A percentile compares a stretch with the other conserved stretches of the same genome.
These are phyloP conservation scores for Danaus plexippus DNA, from an alignment of 1,140 invertebrate genomes.

Conservation along the genomic window DNA sequence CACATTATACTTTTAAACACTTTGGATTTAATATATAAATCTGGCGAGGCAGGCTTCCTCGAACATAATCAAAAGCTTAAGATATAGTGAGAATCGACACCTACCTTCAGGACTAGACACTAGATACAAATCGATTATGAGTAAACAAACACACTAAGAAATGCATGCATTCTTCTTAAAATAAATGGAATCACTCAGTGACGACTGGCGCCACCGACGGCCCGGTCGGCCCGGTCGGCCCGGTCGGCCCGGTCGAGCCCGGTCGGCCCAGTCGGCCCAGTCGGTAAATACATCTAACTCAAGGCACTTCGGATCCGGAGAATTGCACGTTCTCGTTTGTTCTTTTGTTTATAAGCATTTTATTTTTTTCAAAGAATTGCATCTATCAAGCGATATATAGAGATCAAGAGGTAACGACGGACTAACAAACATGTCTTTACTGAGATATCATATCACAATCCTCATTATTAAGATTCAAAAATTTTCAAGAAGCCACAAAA, in stretches of 20 bases:
- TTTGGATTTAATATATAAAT: slow-evolving; percentile 18
- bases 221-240: too few species aligned
- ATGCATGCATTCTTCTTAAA: slow-evolving; percentile 70
- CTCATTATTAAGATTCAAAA: slow-evolving; percentile 27
- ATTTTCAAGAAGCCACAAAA: slow-evolving; percentile 11
- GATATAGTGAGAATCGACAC: slow-evolving; percentile 59
- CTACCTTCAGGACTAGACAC: slow-evolving; percentile 65
- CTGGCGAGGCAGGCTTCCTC: slow-evolving; percentile 42
- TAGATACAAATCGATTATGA: slow-evolving; percentile 61
- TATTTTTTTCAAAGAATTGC: background rate
- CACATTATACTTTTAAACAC: slow-evolving; percentile 7
- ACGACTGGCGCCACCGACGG: slow-evolving; percentile 51
- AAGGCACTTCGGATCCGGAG: slow-evolving; percentile 20
- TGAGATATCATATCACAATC: slow-evolving; percentile 31
- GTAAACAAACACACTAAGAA: slow-evolving; percentile 68
- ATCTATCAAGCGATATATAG: too few species aligned
- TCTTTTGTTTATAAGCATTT: slow-evolving; percentile 1
- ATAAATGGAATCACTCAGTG: slow-evolving; percentile 70
- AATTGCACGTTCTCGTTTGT: slow-evolving; percentile 18
- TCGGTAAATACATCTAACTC: slow-evolving; percentile 50
- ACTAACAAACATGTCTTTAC: slow-evolving; percentile 15
- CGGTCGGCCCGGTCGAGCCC: too few species aligned
- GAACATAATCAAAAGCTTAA: slow-evolving; percentile 49
- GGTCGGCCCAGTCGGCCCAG: slow-evolving; percentile 28
- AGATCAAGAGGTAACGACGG: slow-evolving; percentile 1